A percentile compares a stretch with the other conserved stretches of the same genome.
These are phyloP conservation scores for Ormyrus thymus DNA, from an alignment of 2,888 invertebrate genomes.

Conservation along the genomic window DNA sequence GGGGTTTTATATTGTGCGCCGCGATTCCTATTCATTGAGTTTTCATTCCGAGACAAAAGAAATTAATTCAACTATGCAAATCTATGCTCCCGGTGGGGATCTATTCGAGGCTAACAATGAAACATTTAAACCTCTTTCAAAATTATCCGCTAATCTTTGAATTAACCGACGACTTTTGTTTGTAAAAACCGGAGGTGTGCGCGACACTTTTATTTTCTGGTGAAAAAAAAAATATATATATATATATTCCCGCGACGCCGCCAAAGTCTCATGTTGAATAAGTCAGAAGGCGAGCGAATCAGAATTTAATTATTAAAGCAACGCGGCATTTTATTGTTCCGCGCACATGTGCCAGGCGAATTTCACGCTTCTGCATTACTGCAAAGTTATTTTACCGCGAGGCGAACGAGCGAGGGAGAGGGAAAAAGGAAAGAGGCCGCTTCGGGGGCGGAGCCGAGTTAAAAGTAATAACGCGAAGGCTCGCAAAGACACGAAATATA, in stretches of 20 bases:
- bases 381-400: conserved; percentile 29
- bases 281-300: no score
- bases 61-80: conserved; percentile 41
- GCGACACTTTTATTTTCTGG: no score
- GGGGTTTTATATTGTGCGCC: conserved; percentile 21
- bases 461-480: conserved; percentile 24
- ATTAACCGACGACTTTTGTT: not conserved
- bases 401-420: conserved; percentile 18
- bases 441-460: conserved; percentile 30
- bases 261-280: no score
- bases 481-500: conserved; percentile 37
- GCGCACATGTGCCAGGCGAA: not conserved
- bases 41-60: conserved; percentile 30
- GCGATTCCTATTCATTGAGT: conserved; percentile 24
- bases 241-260: no score
- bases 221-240: no score
- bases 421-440: not conserved
- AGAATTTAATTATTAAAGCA: conserved; percentile 60
- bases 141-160: not conserved
- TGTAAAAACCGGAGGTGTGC: no score
- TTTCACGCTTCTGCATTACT: conserved; percentile 22
- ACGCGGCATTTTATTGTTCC: conserved; percentile 20
- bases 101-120: conserved; percentile 1
- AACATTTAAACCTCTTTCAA: not conserved
- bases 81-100: not conserved